These are phyloP conservation scores for Chaitophorus viminalis DNA, from an alignment of 2,888 invertebrate genomes.

Conservation along the genomic window DNA sequence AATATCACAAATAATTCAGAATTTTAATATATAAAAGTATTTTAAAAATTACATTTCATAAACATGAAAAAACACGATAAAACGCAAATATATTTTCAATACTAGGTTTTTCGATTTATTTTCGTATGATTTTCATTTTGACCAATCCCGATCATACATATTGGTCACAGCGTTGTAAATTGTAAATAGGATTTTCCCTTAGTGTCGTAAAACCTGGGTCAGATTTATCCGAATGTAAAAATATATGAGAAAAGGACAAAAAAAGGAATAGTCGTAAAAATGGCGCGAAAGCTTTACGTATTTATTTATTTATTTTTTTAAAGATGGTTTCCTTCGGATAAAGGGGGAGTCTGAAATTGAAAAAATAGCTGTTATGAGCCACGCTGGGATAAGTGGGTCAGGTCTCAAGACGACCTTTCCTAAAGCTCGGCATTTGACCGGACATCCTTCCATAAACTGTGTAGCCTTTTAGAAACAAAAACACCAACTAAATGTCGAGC, in stretches of 20 bases:
- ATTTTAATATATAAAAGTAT: not conserved
- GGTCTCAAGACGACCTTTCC: constrained; percentile 60
- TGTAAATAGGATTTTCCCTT: constrained; percentile 59
- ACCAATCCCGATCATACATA: constrained; percentile 56
- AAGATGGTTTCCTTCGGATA: constrained; percentile 52
- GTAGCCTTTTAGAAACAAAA: constrained; percentile 58
- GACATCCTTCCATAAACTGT: constrained; percentile 55
- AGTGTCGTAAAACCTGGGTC: constrained; percentile 59
- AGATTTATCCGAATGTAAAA: constrained; percentile 59
- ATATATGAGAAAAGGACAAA: constrained; percentile 59
- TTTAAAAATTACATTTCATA: not conserved
- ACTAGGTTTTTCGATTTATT: constrained; percentile 48
- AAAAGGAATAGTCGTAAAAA: constrained; percentile 60
- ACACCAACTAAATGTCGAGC: constrained; percentile 52
- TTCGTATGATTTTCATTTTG: constrained; percentile 54
- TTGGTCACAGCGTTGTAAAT: constrained; percentile 57
- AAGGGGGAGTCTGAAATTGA: constrained; percentile 42
- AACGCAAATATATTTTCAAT: constrained; percentile 43
- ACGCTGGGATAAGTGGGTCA: constrained; percentile 55
- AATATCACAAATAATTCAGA: not conserved
- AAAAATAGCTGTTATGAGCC: constrained; percentile 60
- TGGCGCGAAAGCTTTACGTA: constrained; percentile 59
- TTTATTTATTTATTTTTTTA: constrained; percentile 60
- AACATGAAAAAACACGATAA: constrained; percentile 15
- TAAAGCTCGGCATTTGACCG: constrained; percentile 57